phyloP scores from a whole-genome alignment of 2,888 invertebrate species.

The Oscheius sp. region DNA sequence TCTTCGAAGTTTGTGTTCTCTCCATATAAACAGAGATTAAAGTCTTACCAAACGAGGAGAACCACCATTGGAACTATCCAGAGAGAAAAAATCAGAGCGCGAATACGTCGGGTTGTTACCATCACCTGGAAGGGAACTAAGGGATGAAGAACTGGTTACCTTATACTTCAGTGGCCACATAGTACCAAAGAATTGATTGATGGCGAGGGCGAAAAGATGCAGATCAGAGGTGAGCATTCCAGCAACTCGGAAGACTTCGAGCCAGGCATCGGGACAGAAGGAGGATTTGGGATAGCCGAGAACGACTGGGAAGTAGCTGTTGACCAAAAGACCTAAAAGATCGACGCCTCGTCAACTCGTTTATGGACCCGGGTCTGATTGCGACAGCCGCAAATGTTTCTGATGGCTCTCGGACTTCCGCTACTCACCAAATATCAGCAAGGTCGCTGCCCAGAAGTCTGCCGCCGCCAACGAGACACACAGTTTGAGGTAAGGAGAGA shows the following conservation, averaged over 20 bases:
- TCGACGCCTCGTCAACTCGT: not conserved
- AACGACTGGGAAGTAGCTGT: conserved; percentile 66
- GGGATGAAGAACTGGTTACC: conserved; percentile 32
- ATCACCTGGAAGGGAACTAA: conserved; percentile 61
- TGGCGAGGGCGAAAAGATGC: conserved; percentile 65
- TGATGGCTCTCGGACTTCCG: not conserved
- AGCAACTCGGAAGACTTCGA: conserved; percentile 62
- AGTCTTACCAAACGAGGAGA: conserved; percentile 53
- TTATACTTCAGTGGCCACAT: conserved; percentile 66
- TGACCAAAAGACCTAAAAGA: conserved; percentile 63
- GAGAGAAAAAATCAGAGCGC: conserved; percentile 54
- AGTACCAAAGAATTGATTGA: conserved; percentile 67
- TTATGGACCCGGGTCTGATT: conserved; percentile 2
- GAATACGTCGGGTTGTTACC: conserved; percentile 62
- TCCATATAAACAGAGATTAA: conserved; percentile 16
- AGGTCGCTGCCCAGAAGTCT: conserved; percentile 63
- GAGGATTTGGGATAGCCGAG: conserved; percentile 49
- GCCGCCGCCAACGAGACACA: conserved; percentile 66
- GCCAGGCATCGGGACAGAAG: conserved; percentile 51
- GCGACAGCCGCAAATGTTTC: conserved; percentile 3
- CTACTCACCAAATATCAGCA: conserved; percentile 56
- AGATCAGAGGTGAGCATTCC: conserved; percentile 68
- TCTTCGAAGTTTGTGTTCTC: not conserved
- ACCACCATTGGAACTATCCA: conserved; percentile 63
- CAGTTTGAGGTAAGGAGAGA: conserved; percentile 64